Percentiles rank a stretch among this genome's conserved stretches.
Evolutionary conservation across 1,140 invertebrate species (phyloP).

Genomic region (Anastrepha obliqua): DNA sequence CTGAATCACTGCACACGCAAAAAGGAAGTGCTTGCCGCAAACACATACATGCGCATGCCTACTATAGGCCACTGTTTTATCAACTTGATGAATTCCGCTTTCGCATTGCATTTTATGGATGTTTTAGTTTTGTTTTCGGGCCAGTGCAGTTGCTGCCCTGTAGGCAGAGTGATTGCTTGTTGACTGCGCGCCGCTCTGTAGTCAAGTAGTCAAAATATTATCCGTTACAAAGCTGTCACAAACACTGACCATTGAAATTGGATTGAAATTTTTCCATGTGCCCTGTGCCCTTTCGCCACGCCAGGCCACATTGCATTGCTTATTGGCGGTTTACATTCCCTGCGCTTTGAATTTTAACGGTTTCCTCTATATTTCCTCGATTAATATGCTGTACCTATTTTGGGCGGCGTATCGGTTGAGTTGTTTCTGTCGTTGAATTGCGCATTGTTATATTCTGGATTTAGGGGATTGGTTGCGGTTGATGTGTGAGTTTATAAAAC

Average conservation of each 20-base stretch:
- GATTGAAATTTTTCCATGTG: neutral
- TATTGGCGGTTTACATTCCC: neutral
- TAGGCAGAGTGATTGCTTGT: neutral
- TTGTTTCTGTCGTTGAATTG: too few species aligned
- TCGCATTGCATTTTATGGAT: too few species aligned
- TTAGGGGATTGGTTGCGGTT: neutral
- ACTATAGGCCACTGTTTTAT: neutral
- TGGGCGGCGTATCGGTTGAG: too few species aligned
- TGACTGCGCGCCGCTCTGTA: neutral
- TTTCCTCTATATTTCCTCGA: too few species aligned
- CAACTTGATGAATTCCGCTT: neutral
- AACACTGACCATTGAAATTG: conserved; percentile 28
- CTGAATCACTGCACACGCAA: neutral
- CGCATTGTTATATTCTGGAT: too few species aligned
- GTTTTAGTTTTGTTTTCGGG: neutral
- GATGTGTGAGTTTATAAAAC: neutral
- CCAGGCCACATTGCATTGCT: neutral
- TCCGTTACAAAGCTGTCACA: conserved; percentile 36
- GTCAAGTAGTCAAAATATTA: neutral
- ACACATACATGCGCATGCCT: neutral
- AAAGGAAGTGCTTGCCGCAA: neutral
- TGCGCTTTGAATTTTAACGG: too few species aligned
- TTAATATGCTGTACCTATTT: too few species aligned
- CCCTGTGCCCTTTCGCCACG: neutral
- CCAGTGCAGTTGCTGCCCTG: neutral